Evolutionary conservation across 2,797 vertebrate genomes (phyloP).

Genomic region (Rhinogobio ventralis): DNA sequence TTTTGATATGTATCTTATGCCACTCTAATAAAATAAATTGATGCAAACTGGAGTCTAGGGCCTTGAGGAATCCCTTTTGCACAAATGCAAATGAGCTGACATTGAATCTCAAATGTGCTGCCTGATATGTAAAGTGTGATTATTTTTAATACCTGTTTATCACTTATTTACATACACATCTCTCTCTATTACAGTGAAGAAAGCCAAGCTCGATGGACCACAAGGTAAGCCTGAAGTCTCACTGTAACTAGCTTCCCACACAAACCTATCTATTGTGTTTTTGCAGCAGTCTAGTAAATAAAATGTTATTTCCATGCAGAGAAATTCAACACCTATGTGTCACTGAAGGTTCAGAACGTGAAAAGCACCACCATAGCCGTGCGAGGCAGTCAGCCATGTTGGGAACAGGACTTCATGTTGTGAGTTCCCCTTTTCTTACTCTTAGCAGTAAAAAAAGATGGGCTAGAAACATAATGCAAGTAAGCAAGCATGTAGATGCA

Average conservation of each 20-base stretch:
- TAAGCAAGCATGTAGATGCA: neutral
- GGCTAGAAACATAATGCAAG: neutral
- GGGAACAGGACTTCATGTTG: constrained; percentile 99
- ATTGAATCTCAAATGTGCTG: constrained; percentile 33
- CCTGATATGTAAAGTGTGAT: constrained; percentile 38
- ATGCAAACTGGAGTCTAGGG: constrained; percentile 1
- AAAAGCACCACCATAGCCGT: constrained; percentile 98
- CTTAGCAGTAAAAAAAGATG: neutral
- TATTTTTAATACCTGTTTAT: constrained; percentile 30
- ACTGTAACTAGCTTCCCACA: neutral
- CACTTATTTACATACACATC: constrained; percentile 16
- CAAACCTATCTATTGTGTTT: neutral
- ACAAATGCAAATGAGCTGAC: constrained; percentile 33
- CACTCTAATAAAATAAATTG: neutral
- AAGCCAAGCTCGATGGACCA: constrained; percentile 95
- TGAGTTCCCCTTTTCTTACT: constrained; percentile 78
- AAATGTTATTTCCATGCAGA: constrained; percentile 75
- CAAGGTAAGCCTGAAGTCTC: constrained; percentile 84
- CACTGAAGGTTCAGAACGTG: constrained; percentile 98
- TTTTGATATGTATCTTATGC: neutral
- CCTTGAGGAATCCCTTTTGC: constrained; percentile 13
- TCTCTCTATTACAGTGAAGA: constrained; percentile 88
- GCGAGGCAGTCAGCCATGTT: constrained; percentile 93
- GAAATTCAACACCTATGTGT: constrained; percentile 98
- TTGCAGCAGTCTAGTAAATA: constrained; percentile 16